A percentile compares a stretch with the other conserved stretches of the same genome.
These are phyloP conservation scores for Cuculus canorus DNA, from an alignment of 2,797 vertebrate genomes.

Conservation along the genomic window DNA sequence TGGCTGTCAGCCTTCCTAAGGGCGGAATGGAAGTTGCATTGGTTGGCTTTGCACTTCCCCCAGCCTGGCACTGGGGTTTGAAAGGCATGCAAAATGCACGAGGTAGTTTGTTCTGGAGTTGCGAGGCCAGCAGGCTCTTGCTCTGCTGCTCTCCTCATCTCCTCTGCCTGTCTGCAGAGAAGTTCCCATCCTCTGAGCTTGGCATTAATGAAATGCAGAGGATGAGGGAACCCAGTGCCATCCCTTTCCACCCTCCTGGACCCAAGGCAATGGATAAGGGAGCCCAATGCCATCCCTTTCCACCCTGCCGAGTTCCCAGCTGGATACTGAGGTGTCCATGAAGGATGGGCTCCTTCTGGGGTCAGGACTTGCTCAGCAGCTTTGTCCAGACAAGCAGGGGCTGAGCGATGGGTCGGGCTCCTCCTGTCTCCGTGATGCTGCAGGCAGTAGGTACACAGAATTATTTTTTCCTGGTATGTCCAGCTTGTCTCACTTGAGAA, in stretches of 20 bases:
- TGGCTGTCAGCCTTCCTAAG: background rate
- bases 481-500: background rate
- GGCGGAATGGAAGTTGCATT: background rate
- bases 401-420: too few species aligned
- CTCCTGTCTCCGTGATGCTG: background rate
- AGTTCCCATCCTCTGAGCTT: background rate
- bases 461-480: background rate
- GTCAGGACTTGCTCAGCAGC: too few species aligned
- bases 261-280: fast-evolving
- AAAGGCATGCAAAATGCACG: fast-evolving
- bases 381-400: fast-evolving
- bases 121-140: fast-evolving
- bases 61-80: background rate
- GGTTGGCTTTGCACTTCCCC: background rate
- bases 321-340: fast-evolving
- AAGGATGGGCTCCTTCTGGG: background rate
- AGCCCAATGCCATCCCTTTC: background rate
- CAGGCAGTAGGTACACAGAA: background rate
- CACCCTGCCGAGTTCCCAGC: background rate
- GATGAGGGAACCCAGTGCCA: fast-evolving
- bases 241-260: too few species aligned
- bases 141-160: background rate
- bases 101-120: fast-evolving
- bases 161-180: fast-evolving
- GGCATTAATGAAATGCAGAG: fast-evolving